phyloP scores from a whole-genome alignment of 2,113 vertebrate species.

The Coturnix japonica region DNA sequence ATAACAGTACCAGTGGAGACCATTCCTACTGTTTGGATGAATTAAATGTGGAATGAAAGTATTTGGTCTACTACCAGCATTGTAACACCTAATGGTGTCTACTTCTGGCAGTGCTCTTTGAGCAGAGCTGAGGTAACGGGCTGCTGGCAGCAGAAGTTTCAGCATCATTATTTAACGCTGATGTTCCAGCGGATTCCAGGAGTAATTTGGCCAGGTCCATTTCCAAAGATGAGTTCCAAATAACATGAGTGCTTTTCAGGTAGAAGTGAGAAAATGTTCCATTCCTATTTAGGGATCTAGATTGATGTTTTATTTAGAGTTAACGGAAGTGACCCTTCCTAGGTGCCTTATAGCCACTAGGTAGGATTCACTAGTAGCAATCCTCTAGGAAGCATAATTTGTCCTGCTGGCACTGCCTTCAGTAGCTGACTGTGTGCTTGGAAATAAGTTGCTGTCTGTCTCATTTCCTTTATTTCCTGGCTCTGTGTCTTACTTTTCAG shows the following conservation, averaged over 20 bases:
- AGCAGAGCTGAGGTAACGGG: neutral
- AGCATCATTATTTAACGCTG: neutral
- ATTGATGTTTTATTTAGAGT: neutral
- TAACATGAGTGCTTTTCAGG: neutral
- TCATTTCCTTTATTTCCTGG: constrained; percentile 56
- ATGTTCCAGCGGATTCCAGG: neutral
- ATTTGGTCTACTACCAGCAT: neutral
- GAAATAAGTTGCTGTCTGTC: constrained; percentile 15
- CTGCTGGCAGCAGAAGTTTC: neutral
- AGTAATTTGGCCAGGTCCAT: neutral
- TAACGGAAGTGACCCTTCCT: neutral
- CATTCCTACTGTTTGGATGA: neutral
- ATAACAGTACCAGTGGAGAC: neutral
- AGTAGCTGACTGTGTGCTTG: neutral
- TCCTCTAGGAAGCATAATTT: neutral
- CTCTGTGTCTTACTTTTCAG: constrained; percentile 23
- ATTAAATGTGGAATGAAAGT: neutral
- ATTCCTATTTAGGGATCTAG: neutral
- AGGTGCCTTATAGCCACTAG: neutral
- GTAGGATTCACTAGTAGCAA: neutral
- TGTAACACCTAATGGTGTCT: neutral
- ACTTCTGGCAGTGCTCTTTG: neutral
- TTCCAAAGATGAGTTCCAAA: neutral
- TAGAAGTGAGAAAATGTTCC: neutral
- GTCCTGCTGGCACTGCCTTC: neutral